phyloP scores from a whole-genome alignment of 2,888 invertebrate species.

The Quadroppia sp. region DNA sequence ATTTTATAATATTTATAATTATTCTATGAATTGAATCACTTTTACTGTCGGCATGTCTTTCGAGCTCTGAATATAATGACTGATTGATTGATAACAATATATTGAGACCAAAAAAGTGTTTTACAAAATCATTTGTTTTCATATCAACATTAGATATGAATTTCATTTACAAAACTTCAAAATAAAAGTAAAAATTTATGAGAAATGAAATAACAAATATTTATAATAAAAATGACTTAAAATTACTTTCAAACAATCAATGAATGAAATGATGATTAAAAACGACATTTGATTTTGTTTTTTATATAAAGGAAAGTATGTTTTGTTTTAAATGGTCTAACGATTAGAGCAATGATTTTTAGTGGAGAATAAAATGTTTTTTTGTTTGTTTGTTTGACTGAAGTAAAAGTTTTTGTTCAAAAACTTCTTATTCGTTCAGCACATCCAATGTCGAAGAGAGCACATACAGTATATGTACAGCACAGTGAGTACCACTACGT shows the following conservation, averaged over 20 bases:
- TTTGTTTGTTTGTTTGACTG: too few relatives aligned
- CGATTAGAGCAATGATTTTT: not conserved
- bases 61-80: not conserved
- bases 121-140: too few relatives aligned
- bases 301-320: not conserved
- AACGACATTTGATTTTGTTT: too few relatives aligned
- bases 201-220: too few relatives aligned
- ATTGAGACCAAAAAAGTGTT: too few relatives aligned
- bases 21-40: constrained; percentile 21
- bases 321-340: not conserved
- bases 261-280: too few relatives aligned
- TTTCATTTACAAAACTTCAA: too few relatives aligned
- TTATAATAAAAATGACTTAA: too few relatives aligned
- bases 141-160: too few relatives aligned
- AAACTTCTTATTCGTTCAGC: not conserved
- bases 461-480: not conserved
- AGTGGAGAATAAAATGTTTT: not conserved
- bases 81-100: constrained; percentile 3
- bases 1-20: not conserved
- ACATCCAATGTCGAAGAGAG: not conserved
- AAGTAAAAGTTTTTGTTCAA: too few relatives aligned
- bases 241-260: too few relatives aligned
- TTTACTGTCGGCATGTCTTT: not conserved
- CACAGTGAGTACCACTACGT: not conserved
- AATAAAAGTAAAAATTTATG: too few relatives aligned